These are phyloP conservation scores for Bombylius discolor DNA, from an alignment of 2,888 invertebrate species.

Conservation along the genomic window DNA sequence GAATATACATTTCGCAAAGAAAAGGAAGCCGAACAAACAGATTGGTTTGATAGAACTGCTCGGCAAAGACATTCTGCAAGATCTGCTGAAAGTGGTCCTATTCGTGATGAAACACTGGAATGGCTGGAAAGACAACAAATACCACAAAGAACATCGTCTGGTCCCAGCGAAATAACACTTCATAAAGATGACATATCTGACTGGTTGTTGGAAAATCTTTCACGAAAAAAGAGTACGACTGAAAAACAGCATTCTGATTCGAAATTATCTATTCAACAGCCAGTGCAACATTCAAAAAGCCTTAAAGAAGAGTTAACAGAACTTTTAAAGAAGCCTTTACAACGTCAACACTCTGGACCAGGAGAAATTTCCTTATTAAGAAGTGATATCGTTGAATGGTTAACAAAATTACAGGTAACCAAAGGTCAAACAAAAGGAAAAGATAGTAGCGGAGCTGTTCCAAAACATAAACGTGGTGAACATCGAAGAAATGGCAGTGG, in stretches of 20 bases:
- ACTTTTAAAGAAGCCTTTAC: slow-evolving; percentile 32
- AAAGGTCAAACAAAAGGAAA: slow-evolving; percentile 17
- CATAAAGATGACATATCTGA: slow-evolving; percentile 34
- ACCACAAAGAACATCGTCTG: slow-evolving; percentile 34
- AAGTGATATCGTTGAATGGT: slow-evolving; percentile 36
- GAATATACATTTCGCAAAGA: slow-evolving; percentile 14
- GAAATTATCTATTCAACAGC: neutral
- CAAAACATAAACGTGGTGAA: slow-evolving; percentile 21
- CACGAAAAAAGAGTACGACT: slow-evolving; percentile 26
- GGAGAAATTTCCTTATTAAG: slow-evolving; percentile 34
- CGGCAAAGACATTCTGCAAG: slow-evolving; percentile 36
- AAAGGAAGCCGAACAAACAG: slow-evolving; percentile 19
- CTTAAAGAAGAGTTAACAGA: slow-evolving; percentile 31
- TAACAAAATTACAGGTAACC: slow-evolving; percentile 31
- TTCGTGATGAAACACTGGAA: slow-evolving; percentile 33
- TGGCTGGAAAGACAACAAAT: slow-evolving; percentile 30
- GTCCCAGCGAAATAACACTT: slow-evolving; percentile 35
- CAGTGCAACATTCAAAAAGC: slow-evolving; percentile 25
- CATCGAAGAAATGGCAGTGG: slow-evolving; percentile 34
- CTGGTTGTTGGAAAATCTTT: slow-evolving; percentile 32
- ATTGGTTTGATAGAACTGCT: slow-evolving; percentile 35
- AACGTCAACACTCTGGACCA: slow-evolving; percentile 34
- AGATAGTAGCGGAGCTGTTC: slow-evolving; percentile 12
- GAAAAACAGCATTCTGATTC: slow-evolving; percentile 15
- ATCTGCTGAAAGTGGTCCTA: slow-evolving; percentile 33